Percentiles rank a stretch among this genome's conserved stretches.
Conservation (phyloP, 2,888 invertebrate genomes). For the Harpalus rufipes region DNA sequence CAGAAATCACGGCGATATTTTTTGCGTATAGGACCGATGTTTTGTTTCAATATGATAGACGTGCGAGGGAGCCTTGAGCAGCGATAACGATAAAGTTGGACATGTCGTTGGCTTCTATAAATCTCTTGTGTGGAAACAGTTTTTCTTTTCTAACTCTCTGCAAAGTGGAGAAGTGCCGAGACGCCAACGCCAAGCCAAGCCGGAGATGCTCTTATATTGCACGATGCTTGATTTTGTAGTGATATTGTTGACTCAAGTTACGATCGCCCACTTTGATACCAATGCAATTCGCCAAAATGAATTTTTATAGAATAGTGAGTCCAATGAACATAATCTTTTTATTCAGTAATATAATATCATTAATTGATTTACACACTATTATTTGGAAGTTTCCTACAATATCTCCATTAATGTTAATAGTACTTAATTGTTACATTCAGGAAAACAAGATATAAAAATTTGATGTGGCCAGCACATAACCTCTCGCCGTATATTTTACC, state of each 20-base stretch:
- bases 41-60: slow-evolving; percentile 65
- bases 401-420: no score
- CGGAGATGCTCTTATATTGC: slow-evolving; percentile 12
- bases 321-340: background rate
- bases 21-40: slow-evolving; percentile 48
- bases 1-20: background rate
- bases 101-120: slow-evolving; percentile 61
- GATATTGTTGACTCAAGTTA: slow-evolving; percentile 11
- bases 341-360: no score
- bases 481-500: no score
- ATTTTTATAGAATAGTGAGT: background rate
- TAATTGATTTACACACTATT: no score
- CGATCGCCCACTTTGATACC: background rate
- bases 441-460: no score
- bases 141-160: slow-evolving; percentile 61
- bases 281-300: background rate
- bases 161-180: slow-evolving; percentile 32
- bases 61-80: slow-evolving; percentile 13
- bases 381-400: no score
- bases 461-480: no score
- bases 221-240: slow-evolving; percentile 18
- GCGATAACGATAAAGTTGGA: slow-evolving; percentile 64
- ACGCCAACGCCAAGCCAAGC: slow-evolving; percentile 9
- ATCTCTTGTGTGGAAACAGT: slow-evolving; percentile 57
- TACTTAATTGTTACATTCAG: no score